These are phyloP conservation scores for Meiosimyza decipiens DNA, from an alignment of 2,888 invertebrate genomes.

Conservation along the genomic window DNA sequence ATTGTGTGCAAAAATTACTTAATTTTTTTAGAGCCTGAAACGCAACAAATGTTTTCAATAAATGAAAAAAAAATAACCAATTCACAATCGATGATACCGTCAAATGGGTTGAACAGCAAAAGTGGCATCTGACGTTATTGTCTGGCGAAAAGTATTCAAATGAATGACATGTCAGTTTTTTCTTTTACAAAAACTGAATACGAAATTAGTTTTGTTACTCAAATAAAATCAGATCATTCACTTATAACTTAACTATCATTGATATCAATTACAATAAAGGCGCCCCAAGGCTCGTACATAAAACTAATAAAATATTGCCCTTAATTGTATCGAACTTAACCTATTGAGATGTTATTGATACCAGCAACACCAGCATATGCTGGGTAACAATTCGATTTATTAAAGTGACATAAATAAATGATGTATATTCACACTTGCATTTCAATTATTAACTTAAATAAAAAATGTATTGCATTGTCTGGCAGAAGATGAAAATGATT, in stretches of 20 bases:
- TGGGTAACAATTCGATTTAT: slow-evolving; percentile 51
- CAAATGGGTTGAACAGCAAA: too few relatives aligned
- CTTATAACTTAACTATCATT: slow-evolving; percentile 39
- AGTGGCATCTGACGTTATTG: too few relatives aligned
- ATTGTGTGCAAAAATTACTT: too few relatives aligned
- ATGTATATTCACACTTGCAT: background rate
- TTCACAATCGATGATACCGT: too few relatives aligned
- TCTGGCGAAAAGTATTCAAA: too few relatives aligned
- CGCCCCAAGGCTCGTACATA: slow-evolving; percentile 37
- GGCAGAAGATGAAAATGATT: background rate
- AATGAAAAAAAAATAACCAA: too few relatives aligned
- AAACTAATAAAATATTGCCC: slow-evolving; percentile 45
- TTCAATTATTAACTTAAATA: background rate
- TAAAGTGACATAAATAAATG: slow-evolving; percentile 30
- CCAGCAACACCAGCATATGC: slow-evolving; percentile 51
- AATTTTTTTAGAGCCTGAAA: too few relatives aligned
- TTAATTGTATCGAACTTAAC: slow-evolving; percentile 4
- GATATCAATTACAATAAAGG: slow-evolving; percentile 38
- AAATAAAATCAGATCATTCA: slow-evolving; percentile 41
- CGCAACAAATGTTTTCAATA: too few relatives aligned
- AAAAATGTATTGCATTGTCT: background rate
- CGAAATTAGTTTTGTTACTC: too few relatives aligned
- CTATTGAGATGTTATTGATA: slow-evolving; percentile 42
- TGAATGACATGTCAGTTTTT: too few relatives aligned
- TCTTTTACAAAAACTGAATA: too few relatives aligned